A percentile compares a stretch with the other conserved stretches of the same genome.
Conservation (phyloP, 2,797 vertebrate genomes). For the Poliocrania exsul region DNA sequence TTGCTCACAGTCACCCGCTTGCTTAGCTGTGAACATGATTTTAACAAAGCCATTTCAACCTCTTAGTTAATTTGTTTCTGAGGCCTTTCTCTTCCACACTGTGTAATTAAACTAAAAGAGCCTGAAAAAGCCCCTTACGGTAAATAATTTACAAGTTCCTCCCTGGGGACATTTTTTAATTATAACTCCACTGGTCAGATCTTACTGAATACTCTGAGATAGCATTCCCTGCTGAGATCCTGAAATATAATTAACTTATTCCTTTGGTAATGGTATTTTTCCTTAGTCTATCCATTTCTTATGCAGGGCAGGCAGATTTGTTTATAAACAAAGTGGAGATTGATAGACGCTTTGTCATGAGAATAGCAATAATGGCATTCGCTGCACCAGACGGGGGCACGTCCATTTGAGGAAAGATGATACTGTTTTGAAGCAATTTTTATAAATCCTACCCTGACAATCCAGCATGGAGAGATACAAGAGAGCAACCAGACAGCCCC, state of each 20-base stretch:
- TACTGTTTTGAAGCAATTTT: constrained; percentile 39
- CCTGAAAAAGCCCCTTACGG: constrained; percentile 59
- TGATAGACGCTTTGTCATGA: constrained; percentile 42
- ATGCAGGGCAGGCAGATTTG: constrained; percentile 40
- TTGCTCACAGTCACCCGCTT: background rate
- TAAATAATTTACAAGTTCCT: constrained; percentile 67
- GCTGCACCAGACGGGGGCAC: constrained; percentile 33
- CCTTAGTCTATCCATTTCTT: constrained; percentile 16
- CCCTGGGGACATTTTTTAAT: constrained; percentile 66
- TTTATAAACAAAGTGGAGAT: constrained; percentile 64
- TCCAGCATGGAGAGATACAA: constrained; percentile 19
- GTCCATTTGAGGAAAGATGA: constrained; percentile 42
- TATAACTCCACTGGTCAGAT: constrained; percentile 63
- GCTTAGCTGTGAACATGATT: background rate
- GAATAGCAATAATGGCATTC: background rate
- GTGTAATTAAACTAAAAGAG: constrained; percentile 58
- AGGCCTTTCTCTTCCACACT: background rate
- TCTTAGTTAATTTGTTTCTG: constrained; percentile 30
- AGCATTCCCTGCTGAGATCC: constrained; percentile 53
- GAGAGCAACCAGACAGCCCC: background rate
- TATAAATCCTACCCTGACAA: constrained; percentile 54
- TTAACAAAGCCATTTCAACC: background rate
- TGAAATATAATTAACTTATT: constrained; percentile 54
- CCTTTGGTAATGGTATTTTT: constrained; percentile 52
- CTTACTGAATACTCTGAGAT: constrained; percentile 40